A percentile compares a stretch with the other conserved stretches of the same genome.
These are phyloP conservation scores for Lordiphosa clarofinis DNA, from an alignment of 1,140 invertebrate genomes.

Conservation along the genomic window DNA sequence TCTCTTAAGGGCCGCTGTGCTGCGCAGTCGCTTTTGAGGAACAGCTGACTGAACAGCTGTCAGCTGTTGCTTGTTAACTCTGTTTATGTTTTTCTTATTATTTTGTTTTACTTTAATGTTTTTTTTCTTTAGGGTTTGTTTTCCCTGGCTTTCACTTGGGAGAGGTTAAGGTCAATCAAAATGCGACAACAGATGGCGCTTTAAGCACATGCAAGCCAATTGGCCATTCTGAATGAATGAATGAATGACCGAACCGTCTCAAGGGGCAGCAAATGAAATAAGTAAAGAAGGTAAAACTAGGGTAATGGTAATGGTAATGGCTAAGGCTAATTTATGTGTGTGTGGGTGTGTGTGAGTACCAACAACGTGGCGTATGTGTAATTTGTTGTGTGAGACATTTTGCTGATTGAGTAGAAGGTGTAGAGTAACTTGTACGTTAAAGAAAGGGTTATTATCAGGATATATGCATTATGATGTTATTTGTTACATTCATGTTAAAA, in stretches of 20 bases:
- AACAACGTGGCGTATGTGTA: constrained; percentile 51
- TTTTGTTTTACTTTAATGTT: constrained; percentile 6
- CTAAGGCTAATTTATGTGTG: constrained; percentile 55
- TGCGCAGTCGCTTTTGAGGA: constrained; percentile 40
- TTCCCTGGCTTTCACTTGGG: constrained; percentile 9
- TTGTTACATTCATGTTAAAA: not conserved
- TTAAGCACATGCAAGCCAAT: not conserved
- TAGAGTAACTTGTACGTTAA: not conserved
- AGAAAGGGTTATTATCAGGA: too few relatives aligned
- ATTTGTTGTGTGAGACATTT: constrained; percentile 11
- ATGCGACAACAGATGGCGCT: constrained; percentile 66
- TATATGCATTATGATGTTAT: not conserved
- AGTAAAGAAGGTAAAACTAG: constrained; percentile 10
- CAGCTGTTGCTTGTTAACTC: constrained; percentile 38
- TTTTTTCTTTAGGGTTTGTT: constrained; percentile 6
- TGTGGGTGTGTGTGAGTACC: too few relatives aligned
- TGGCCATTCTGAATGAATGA: constrained; percentile 1
- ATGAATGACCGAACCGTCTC: not conserved
- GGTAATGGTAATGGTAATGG: constrained; percentile 58
- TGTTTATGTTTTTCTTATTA: constrained; percentile 52
- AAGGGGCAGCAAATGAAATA: not conserved
- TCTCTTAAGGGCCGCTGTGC: constrained; percentile 30
- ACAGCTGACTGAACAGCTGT: constrained; percentile 47
- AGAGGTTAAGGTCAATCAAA: constrained; percentile 62
- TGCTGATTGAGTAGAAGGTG: not conserved